A percentile compares a stretch with the other conserved stretches of the same genome.
phyloP scores from a whole-genome alignment of 1,140 invertebrate genomes.

The Arion vulgaris region DNA sequence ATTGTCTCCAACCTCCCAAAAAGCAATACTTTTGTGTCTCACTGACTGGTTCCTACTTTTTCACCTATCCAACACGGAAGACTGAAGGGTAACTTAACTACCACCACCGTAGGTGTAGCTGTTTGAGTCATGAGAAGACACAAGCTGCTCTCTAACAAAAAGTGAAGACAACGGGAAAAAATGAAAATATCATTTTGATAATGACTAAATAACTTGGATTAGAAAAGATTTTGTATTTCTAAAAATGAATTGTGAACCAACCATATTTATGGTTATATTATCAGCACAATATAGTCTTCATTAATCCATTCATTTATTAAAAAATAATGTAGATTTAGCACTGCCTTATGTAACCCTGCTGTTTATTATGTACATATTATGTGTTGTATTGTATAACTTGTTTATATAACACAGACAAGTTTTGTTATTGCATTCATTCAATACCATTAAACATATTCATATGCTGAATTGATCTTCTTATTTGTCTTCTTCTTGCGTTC shows the following conservation, averaged over 20 bases:
- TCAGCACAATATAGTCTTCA: not conserved
- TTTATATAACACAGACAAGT: not conserved
- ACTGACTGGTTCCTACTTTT: too few relatives aligned
- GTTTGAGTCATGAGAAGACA: too few relatives aligned
- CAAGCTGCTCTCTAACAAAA: too few relatives aligned
- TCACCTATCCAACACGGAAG: too few relatives aligned
- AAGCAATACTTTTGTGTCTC: too few relatives aligned
- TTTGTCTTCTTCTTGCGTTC: too few relatives aligned
- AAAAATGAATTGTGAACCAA: not conserved
- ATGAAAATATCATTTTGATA: too few relatives aligned
- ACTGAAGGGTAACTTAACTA: too few relatives aligned
- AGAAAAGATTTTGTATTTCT: not conserved
- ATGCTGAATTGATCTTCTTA: not conserved
- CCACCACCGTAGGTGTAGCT: too few relatives aligned
- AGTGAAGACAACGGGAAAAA: too few relatives aligned
- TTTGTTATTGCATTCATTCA: slow-evolving; percentile 12
- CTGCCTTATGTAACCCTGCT: slow-evolving; percentile 1
- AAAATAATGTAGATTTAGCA: not conserved
- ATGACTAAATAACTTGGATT: not conserved
- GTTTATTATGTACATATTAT: slow-evolving; percentile 2
- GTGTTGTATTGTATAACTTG: not conserved
- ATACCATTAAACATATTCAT: not conserved
- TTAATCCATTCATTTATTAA: not conserved
- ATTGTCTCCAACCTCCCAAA: too few relatives aligned
- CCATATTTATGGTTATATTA: not conserved